Base-by-base conservation (phyloP, 2,113 vertebrate genomes). In the Zingel zingel region DNA sequence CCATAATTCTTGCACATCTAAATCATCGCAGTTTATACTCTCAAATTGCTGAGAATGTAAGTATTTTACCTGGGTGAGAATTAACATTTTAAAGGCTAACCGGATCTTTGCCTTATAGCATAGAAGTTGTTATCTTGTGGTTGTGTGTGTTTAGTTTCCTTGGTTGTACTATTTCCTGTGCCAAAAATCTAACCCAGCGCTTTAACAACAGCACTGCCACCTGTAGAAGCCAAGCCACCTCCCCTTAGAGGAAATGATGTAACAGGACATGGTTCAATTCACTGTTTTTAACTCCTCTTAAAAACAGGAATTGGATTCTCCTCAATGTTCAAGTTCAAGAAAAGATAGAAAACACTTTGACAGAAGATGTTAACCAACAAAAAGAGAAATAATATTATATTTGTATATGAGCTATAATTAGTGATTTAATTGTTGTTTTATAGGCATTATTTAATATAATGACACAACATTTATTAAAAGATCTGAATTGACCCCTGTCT, bases 171-270 rank as follows among this genome's bases (percentile, higher is more conserved):
- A 67, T 88, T 91, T 91, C 57, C 78, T 92, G 89, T 92, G 91
- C 92, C 92, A 94, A 94, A 94, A 94, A 93, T 86, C 87, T 94
- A 95, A 94, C 89, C 83, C 83, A 88, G 83, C 74, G 76, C 86
- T 92, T 92, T 90, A 91, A 91, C 90, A 91, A 91, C 87, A 88
- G 86, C 88, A 92, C 80, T 83, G 81, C 88, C 86, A 81, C 85
- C 84, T 63, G 78, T 86, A 90, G 82, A 89, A 56, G 74, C 86
- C 58, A 75, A 78, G 79, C 58, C 83, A 77, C 70, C 58, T 58
- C 77, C 76, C 72, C 18, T 76, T 63, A 58, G 62, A 88, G 81
- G 77, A 77, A 73, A 72, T 75, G 11, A 90, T 59, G 77, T 83
- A 81, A 90, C 82, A 84, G 86, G 82, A 82, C 79, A 86, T 4